These are phyloP conservation scores for Tipula lateralis DNA, from an alignment of 2,888 invertebrate genomes.

Conservation along the genomic window DNA sequence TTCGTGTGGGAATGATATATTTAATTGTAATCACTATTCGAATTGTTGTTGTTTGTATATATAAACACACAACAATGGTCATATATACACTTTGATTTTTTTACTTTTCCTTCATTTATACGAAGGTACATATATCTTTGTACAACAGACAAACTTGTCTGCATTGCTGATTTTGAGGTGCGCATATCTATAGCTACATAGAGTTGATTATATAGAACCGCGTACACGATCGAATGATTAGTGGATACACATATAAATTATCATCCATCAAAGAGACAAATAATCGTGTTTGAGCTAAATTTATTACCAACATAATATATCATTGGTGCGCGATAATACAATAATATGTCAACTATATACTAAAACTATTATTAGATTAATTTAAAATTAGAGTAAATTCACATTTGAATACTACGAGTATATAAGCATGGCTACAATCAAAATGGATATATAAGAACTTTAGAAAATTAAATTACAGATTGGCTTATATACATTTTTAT, in stretches of 20 bases:
- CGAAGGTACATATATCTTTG: neutral
- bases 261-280: neutral
- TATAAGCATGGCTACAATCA: no score
- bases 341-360: neutral
- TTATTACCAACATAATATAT: neutral
- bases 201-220: neutral
- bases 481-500: no score
- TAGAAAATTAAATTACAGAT: no score
- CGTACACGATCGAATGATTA: neutral
- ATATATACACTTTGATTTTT: neutral
- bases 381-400: neutral
- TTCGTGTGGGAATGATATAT: neutral
- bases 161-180: neutral
- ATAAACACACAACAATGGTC: neutral
- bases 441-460: no score
- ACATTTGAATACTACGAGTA: neutral
- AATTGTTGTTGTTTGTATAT: neutral
- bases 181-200: neutral
- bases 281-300: neutral
- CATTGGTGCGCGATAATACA: neutral
- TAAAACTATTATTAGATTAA: slow-evolving; percentile 11
- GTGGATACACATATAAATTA: neutral
- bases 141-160: neutral
- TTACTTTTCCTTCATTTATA: neutral
- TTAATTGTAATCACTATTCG: neutral